phyloP scores from a whole-genome alignment of 2,113 vertebrate genomes.

The Carlito syrichta region DNA sequence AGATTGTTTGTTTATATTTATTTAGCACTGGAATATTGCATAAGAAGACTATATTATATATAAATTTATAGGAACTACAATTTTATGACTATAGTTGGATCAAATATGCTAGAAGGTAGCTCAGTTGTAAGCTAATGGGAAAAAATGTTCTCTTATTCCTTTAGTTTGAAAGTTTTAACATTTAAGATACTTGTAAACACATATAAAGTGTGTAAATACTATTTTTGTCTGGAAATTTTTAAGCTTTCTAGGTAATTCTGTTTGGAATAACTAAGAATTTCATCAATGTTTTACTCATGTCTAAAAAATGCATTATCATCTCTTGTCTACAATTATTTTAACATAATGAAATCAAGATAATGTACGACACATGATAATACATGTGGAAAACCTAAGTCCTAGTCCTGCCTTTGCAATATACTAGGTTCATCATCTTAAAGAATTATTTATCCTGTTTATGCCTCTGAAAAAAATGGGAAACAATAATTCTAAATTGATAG shows the following conservation, averaged over 20 bases:
- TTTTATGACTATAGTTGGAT: not conserved
- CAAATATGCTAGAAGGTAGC: not conserved
- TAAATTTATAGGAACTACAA: not conserved
- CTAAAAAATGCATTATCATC: not conserved
- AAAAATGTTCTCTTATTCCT: not conserved
- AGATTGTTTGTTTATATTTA: constrained; percentile 15
- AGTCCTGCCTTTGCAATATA: not conserved
- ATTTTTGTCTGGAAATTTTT: not conserved
- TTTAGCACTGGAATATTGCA: not conserved
- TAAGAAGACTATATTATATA: constrained; percentile 24
- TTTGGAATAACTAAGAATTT: not conserved
- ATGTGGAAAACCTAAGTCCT: not conserved
- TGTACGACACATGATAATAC: not conserved
- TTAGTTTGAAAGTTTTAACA: not conserved
- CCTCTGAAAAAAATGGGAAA: not conserved
- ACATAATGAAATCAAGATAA: not conserved
- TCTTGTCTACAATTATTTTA: not conserved
- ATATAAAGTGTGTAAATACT: not conserved
- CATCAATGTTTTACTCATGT: not conserved
- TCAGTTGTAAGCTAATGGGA: not conserved
- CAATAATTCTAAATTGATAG: not conserved
- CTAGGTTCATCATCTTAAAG: not conserved
- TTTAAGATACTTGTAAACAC: not conserved
- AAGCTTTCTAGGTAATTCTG: not conserved
- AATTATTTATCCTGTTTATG: not conserved